Conservation (phyloP, 2,888 invertebrate genomes). For the Papilio protenor region DNA sequence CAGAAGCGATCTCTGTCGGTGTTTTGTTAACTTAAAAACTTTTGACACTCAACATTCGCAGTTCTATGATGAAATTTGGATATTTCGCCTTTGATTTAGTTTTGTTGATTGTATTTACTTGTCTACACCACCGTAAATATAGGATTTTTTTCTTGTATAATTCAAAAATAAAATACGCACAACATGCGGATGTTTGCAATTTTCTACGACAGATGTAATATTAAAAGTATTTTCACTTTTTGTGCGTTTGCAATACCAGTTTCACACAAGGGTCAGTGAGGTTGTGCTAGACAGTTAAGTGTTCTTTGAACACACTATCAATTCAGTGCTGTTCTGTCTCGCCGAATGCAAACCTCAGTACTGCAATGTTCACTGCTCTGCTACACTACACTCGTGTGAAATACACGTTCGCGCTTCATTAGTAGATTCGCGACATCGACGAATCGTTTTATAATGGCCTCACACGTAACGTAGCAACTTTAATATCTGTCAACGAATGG, state of each 20-base stretch:
- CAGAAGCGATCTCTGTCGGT: too few relatives aligned
- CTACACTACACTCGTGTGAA: not conserved
- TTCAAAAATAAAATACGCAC: not conserved
- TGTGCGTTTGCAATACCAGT: not conserved
- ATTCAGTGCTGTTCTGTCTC: not conserved
- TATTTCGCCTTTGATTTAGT: too few relatives aligned
- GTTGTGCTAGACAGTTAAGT: not conserved
- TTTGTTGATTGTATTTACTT: not conserved
- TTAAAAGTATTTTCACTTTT: slow-evolving; percentile 32
- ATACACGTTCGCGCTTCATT: slow-evolving; percentile 26
- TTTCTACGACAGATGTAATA: not conserved
- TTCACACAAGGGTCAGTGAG: not conserved
- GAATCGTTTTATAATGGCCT: slow-evolving; percentile 35
- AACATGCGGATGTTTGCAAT: not conserved
- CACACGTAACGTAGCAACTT: slow-evolving; percentile 26
- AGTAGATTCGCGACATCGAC: slow-evolving; percentile 24
- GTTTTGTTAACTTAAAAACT: too few relatives aligned
- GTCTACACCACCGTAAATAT: not conserved
- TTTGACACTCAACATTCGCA: too few relatives aligned
- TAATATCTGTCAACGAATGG: slow-evolving; percentile 35
- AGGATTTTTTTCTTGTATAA: not conserved
- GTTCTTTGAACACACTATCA: not conserved
- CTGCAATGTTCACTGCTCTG: not conserved
- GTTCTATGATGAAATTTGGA: too few relatives aligned
- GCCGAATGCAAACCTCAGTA: not conserved